These are phyloP conservation scores for Tokudaia muenninki DNA, from an alignment of 2,797 vertebrate species.

Conservation along the genomic window DNA sequence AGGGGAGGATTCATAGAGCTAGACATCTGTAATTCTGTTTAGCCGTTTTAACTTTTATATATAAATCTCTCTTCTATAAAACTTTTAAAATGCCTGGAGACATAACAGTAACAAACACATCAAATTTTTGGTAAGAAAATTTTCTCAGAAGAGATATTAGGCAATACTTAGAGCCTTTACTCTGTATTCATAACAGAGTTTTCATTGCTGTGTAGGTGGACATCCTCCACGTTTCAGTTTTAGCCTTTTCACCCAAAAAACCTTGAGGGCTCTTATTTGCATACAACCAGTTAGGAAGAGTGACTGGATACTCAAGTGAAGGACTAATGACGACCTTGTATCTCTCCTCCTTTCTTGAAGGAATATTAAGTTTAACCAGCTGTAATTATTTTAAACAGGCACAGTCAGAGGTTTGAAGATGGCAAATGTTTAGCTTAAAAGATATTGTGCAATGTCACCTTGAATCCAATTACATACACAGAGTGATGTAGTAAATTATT, in stretches of 20 bases:
- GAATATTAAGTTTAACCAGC: not conserved
- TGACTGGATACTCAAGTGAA: not conserved
- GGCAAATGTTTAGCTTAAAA: not conserved
- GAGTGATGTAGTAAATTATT: not conserved
- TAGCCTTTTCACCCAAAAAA: not conserved
- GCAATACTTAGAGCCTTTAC: not conserved
- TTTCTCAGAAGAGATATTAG: not conserved
- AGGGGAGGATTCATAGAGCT: too few species aligned
- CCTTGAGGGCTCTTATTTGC: not conserved
- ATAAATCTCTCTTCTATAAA: not conserved
- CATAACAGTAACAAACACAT: not conserved
- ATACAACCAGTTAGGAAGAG: too few species aligned
- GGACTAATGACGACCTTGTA: not conserved
- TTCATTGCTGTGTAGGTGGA: not conserved
- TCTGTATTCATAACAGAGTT: not conserved
- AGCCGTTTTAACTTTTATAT: not conserved
- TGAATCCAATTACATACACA: not conserved
- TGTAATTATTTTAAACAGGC: not conserved
- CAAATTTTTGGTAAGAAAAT: not conserved
- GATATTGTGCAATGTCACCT: not conserved
- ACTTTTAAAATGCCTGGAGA: not conserved
- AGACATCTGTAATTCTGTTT: not conserved
- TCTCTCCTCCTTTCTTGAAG: not conserved
- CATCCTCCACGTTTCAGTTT: not conserved
- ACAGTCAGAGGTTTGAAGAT: not conserved